Conservation (phyloP, 53 echinoderm and acorn worm genomes). For the Holothuria leucospilota region DNA sequence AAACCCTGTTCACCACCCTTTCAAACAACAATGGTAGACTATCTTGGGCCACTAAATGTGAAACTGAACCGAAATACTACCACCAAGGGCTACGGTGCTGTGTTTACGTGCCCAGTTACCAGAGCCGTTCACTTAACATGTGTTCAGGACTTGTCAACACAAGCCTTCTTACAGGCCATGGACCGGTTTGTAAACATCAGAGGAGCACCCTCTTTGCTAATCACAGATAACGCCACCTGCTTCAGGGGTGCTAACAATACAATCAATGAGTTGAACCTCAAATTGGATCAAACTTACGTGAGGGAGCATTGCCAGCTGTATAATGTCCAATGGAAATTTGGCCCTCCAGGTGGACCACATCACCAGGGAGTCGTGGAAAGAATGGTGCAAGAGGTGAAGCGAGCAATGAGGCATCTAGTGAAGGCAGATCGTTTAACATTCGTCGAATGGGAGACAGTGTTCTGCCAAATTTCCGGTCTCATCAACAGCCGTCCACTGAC, state of each 20-base stretch:
- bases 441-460: too few species aligned
- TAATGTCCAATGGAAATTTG: too few species aligned
- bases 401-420: slow-evolving; percentile 53
- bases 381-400: slow-evolving; percentile 52
- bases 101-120: slow-evolving; percentile 66
- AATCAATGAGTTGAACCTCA: slow-evolving; percentile 74
- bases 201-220: slow-evolving; percentile 49
- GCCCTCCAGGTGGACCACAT: too few species aligned
- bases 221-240: slow-evolving; percentile 78
- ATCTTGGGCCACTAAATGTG: slow-evolving; percentile 70
- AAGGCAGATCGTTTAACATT: slow-evolving; percentile 55
- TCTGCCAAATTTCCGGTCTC: too few species aligned
- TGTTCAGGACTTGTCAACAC: slow-evolving; percentile 71
- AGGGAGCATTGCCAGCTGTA: too few species aligned
- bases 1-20: slow-evolving; percentile 65
- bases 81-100: slow-evolving; percentile 64
- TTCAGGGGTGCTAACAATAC: too few species aligned
- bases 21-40: too few species aligned
- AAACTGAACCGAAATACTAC: slow-evolving; percentile 59
- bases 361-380: slow-evolving; percentile 50
- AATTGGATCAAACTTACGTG: slow-evolving; percentile 58
- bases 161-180: too few species aligned
- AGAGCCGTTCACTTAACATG: slow-evolving; percentile 75
- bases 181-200: too few species aligned
- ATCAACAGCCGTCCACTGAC: slow-evolving; percentile 78